phyloP scores from a whole-genome alignment of 2,888 invertebrate species.

The Parapristionchus giblindavisi region DNA sequence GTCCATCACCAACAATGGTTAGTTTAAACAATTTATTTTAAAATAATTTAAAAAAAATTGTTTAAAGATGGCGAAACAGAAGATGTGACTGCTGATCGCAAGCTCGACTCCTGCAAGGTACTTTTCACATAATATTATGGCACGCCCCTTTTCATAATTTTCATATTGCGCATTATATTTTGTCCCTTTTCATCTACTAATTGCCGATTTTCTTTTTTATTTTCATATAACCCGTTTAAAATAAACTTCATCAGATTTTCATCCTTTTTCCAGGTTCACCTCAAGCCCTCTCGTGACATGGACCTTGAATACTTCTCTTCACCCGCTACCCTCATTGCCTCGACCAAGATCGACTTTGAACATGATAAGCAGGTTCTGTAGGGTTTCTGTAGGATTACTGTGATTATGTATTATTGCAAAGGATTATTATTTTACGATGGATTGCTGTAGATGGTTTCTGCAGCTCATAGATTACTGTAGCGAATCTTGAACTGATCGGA shows the following conservation, averaged over 20 bases:
- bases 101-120: constrained; percentile 59
- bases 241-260: no score
- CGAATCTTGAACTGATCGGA: no score
- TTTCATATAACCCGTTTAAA: no score
- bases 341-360: constrained; percentile 83
- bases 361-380: constrained; percentile 81
- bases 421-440: no score
- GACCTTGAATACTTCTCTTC: constrained; percentile 89
- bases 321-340: constrained; percentile 80
- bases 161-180: no score
- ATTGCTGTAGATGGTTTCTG: no score
- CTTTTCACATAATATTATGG: neutral
- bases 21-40: constrained; percentile 19
- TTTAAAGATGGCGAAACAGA: constrained; percentile 48
- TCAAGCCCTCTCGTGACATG: constrained; percentile 92
- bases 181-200: no score
- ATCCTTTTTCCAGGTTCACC: constrained; percentile 77
- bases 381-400: no score
- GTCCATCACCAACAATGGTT: constrained; percentile 63
- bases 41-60: neutral
- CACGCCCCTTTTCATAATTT: constrained; percentile 10
- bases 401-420: no score
- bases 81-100: constrained; percentile 59
- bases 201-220: no score
- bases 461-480: no score